A percentile compares a stretch with the other conserved stretches of the same genome.
phyloP scores from a whole-genome alignment of 2,113 vertebrate genomes.

The Eulemur rufifrons region DNA sequence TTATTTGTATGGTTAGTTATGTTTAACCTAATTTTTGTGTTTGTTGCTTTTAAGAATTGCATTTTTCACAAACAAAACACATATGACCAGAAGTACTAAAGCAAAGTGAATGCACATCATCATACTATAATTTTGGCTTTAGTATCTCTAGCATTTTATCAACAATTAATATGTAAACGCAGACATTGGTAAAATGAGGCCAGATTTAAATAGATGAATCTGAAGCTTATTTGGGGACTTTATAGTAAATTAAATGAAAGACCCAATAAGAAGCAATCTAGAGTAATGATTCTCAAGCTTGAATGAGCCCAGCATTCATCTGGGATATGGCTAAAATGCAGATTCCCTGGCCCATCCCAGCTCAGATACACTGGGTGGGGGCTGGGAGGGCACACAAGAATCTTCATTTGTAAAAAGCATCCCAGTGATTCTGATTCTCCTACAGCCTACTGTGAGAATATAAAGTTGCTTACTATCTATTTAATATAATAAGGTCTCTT shows the following conservation, averaged over 20 bases:
- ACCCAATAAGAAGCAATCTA: not conserved
- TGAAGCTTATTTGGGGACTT: not conserved
- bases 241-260: not conserved
- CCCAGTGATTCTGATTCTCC: not conserved
- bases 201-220: not conserved
- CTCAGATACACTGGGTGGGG: not conserved
- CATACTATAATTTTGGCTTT: not conserved
- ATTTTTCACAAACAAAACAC: not conserved
- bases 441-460: not conserved
- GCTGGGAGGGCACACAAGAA: not conserved
- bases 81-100: not conserved
- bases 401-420: not conserved
- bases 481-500: not conserved
- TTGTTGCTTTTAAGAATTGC: not conserved
- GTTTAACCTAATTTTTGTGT: not conserved
- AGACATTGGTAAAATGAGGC: not conserved
- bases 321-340: not conserved
- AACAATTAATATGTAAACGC: not conserved
- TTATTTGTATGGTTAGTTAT: not conserved
- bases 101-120: not conserved
- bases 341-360: not conserved
- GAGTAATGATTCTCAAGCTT: not conserved
- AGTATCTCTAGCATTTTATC: not conserved
- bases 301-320: not conserved
- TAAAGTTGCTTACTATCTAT: not conserved